These are phyloP conservation scores for Danio jaintianensis DNA, from an alignment of 2,797 vertebrate species.

Conservation along the genomic window DNA sequence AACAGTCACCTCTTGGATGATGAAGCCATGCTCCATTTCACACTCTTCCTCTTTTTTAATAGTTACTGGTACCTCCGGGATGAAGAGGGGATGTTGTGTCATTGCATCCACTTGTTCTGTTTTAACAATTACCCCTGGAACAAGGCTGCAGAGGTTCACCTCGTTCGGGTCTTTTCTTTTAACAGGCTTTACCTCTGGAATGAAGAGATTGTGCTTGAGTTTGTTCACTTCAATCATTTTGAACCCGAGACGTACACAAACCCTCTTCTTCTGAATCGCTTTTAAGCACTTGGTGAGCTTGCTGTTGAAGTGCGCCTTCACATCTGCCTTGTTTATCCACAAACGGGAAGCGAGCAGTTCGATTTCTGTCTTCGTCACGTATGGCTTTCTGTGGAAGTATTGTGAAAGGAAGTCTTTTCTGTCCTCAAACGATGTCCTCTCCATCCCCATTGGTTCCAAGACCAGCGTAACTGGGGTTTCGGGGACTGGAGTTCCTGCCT, in stretches of 20 bases:
- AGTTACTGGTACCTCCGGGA: constrained; percentile 2
- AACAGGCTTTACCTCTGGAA: constrained; percentile 56
- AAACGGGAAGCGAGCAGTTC: constrained; percentile 79
- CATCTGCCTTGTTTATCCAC: constrained; percentile 81
- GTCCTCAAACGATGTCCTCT: constrained; percentile 78
- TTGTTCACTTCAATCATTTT: constrained; percentile 85
- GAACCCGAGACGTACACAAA: constrained; percentile 85
- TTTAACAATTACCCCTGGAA: constrained; percentile 4
- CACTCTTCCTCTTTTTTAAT: background rate
- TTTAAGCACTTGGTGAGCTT: constrained; percentile 82
- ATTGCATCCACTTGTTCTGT: background rate
- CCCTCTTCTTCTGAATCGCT: constrained; percentile 77
- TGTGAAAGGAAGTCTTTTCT: constrained; percentile 83
- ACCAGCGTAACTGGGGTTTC: constrained; percentile 72
- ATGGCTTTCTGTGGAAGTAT: constrained; percentile 86
- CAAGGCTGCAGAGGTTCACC: background rate
- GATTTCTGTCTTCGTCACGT: constrained; percentile 83
- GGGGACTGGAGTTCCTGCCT: constrained; percentile 46
- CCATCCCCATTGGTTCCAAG: constrained; percentile 78
- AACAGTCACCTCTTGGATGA: constrained; percentile 19
- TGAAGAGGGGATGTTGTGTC: background rate
- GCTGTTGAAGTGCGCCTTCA: constrained; percentile 81
- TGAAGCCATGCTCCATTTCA: background rate
- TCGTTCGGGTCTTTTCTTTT: constrained; percentile 12
- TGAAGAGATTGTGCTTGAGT: constrained; percentile 76